phyloP scores from a whole-genome alignment of 2,797 vertebrate species.

The Amblyopsis hoosieri region DNA sequence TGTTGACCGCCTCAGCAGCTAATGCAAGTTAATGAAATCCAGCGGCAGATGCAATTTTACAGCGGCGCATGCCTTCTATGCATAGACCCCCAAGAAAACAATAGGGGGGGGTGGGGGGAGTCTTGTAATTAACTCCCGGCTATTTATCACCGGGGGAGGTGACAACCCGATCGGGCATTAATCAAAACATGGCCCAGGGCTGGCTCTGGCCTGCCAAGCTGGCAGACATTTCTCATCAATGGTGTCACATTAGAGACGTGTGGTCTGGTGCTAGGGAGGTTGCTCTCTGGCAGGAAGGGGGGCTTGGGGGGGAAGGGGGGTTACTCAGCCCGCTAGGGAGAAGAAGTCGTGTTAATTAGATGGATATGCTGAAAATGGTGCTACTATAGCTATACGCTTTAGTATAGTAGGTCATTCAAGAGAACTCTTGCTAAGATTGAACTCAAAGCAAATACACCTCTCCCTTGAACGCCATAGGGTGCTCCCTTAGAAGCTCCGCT shows the following conservation, averaged over 20 bases:
- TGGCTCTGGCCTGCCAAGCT: constrained; percentile 49
- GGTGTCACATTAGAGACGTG: constrained; percentile 56
- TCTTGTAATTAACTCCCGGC: constrained; percentile 59
- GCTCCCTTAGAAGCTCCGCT: no score
- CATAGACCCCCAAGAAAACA: constrained; percentile 18
- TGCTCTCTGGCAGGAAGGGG: constrained; percentile 36
- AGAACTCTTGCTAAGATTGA: no score
- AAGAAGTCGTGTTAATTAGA: constrained; percentile 23
- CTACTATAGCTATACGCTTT: no score
- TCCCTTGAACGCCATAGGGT: no score
- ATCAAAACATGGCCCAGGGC: constrained; percentile 65
- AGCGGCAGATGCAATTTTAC: constrained; percentile 20
- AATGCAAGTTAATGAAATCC: constrained; percentile 10
- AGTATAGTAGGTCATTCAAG: no score
- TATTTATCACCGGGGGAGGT: constrained; percentile 53
- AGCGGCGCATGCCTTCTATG: constrained; percentile 11
- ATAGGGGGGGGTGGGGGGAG: constrained; percentile 36
- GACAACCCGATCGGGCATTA: constrained; percentile 63
- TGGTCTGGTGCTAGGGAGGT: constrained; percentile 51
- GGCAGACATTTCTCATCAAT: constrained; percentile 57
- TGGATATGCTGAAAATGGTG: not conserved
- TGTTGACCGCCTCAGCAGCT: constrained; percentile 19
- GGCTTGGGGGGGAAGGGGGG: constrained; percentile 26
- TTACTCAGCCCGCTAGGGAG: constrained; percentile 42
- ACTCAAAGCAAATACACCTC: no score